These are phyloP conservation scores for Acanthopleura granulata DNA, from an alignment of 2,888 invertebrate species.

Conservation along the genomic window DNA sequence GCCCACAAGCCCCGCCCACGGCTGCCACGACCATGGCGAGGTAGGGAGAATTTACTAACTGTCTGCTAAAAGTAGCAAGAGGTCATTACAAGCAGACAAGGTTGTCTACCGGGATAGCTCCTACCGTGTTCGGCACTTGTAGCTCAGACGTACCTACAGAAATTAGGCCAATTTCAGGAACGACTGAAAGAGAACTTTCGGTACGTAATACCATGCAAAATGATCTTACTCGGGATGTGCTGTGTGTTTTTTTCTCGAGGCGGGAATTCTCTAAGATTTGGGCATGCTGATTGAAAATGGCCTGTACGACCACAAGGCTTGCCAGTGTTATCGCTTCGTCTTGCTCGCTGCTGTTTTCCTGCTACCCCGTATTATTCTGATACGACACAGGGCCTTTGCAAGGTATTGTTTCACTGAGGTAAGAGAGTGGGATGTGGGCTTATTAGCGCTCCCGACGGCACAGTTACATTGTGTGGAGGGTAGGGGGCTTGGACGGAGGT, in stretches of 20 bases:
- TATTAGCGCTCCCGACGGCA: too few species aligned
- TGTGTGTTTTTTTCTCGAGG: constrained; percentile 1
- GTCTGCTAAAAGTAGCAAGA: constrained; percentile 20
- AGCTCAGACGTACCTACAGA: not conserved
- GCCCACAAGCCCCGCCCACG: not conserved
- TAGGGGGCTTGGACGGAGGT: not conserved
- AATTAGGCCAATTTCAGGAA: not conserved
- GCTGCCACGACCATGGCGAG: constrained; percentile 6
- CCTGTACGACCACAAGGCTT: too few species aligned
- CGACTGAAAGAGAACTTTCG: not conserved
- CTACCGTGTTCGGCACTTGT: not conserved
- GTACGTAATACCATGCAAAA: not conserved
- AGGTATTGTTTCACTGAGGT: too few species aligned
- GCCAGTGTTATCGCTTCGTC: too few species aligned
- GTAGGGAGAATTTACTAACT: constrained; percentile 19
- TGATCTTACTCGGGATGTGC: not conserved
- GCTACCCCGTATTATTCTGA: too few species aligned
- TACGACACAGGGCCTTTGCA: too few species aligned
- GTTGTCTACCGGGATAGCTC: constrained; percentile 9
- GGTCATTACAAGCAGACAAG: constrained; percentile 19
- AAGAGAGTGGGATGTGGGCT: too few species aligned
- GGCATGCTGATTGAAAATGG: too few species aligned
- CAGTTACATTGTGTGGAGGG: not conserved
- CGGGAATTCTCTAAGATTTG: constrained; percentile 14
- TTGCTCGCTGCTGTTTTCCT: too few species aligned